These are phyloP conservation scores for Sterna hirundo DNA, from an alignment of 2,113 vertebrate species.

Conservation along the genomic window DNA sequence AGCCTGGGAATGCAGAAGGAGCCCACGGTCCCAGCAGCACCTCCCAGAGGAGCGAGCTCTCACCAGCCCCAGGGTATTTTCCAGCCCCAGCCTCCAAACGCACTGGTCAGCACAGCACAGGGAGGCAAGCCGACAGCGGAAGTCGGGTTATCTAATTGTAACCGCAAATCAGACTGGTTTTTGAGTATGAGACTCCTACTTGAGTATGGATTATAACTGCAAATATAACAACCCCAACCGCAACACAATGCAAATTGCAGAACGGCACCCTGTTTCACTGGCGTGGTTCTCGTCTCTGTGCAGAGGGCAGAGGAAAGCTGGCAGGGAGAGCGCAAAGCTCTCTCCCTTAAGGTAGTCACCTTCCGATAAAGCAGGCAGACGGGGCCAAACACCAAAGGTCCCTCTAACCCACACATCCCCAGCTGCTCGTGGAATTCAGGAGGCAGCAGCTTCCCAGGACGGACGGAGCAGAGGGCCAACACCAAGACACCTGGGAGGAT, in stretches of 20 bases:
- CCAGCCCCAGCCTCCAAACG: background rate
- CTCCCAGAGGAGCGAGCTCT: background rate
- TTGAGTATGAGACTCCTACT: background rate
- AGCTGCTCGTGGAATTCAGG: background rate
- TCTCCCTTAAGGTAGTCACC: background rate
- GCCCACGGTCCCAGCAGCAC: background rate
- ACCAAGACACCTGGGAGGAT: background rate
- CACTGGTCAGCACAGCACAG: background rate
- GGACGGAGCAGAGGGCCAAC: background rate
- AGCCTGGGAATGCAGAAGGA: background rate
- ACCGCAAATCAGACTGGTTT: background rate
- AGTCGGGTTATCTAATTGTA: background rate
- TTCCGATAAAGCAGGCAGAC: background rate
- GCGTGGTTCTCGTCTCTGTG: background rate
- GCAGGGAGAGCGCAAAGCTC: background rate
- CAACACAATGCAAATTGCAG: background rate
- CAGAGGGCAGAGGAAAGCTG: background rate
- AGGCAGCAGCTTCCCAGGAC: background rate
- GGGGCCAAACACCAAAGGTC: background rate
- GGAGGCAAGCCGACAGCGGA: background rate
- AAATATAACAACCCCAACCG: background rate
- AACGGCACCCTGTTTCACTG: background rate
- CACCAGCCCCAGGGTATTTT: background rate
- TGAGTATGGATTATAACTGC: constrained; percentile 3
- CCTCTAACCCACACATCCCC: background rate